Base-by-base conservation (phyloP, 2,113 vertebrate genomes). In the Daboia siamensis region DNA sequence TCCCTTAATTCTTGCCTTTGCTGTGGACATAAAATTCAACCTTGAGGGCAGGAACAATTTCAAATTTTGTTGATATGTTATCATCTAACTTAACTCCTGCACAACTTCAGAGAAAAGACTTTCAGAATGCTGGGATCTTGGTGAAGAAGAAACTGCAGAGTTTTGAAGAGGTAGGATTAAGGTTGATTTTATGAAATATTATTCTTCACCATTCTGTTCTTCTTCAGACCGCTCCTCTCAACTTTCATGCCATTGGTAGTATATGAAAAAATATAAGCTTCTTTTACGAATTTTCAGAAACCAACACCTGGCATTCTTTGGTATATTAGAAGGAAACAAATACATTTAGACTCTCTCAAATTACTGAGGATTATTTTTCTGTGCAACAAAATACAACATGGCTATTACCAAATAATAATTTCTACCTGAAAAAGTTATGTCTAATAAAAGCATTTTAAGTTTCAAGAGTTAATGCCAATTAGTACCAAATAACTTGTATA, bases 1-100 rank as follows among this genome's bases (percentile, higher is more conserved):
- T 86, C 84, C 86, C 26, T 44, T 52, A 48, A 57, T 87, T 87
- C 55, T 91, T 86, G 52, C 91, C 85, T 91, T 91, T 33, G 29
- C 56, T 48, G 26, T 64, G 91, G 57, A 51, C 44, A 87, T 87
- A 87, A 64, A 87, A 86, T 87, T 23, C 21, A 26, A 54, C 85
- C 57, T 87, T 86, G 21, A 15, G 20, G 91, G 57, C 20, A 87
- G 46, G 85, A 69, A 39, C 85, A 87, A 64, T 91, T 69, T 91
- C 85, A 87, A 9, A 15, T 52, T 51, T 61, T 59, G 84, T 87
- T 64, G 91, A 87, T 51, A 87, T 1, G 29, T 87, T 87, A 87
- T 87, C 85, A 87, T 64, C 85, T 55, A 54, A 54, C 91, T 52
- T 59, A 59, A 51, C 90, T 91, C 44, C n/a, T 9, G 44, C 33